phyloP scores from a whole-genome alignment of 2,888 invertebrate species.

The Dendrolimus pini region DNA sequence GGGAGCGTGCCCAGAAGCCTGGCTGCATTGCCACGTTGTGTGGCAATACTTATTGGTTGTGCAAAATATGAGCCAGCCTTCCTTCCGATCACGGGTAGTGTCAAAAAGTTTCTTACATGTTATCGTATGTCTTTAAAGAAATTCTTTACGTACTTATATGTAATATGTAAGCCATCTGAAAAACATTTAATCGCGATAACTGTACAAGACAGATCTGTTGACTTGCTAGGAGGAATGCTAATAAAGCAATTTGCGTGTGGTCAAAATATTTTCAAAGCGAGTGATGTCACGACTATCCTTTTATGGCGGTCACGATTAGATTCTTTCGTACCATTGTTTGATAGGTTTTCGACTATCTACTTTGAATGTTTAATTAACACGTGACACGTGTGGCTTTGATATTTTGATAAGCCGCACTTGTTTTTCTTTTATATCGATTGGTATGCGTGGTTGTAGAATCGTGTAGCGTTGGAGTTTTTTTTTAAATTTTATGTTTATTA shows the following conservation, averaged over 20 bases:
- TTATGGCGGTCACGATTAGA: not conserved
- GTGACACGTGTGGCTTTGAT: not conserved
- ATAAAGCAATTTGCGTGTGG: conserved; percentile 1
- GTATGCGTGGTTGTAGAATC: not conserved
- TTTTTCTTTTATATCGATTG: not conserved
- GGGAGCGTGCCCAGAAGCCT: too few relatives aligned
- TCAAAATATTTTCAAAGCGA: conserved; percentile 1
- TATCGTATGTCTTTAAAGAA: too few relatives aligned
- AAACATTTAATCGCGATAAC: too few relatives aligned
- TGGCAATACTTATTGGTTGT: too few relatives aligned
- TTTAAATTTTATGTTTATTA: too few relatives aligned
- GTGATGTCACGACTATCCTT: not conserved
- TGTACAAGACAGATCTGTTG: not conserved
- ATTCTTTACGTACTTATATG: too few relatives aligned
- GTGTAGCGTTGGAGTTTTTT: not conserved
- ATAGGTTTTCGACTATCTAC: not conserved
- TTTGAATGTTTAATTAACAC: not conserved
- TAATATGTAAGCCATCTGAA: too few relatives aligned
- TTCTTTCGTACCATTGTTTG: not conserved
- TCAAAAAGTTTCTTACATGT: too few relatives aligned
- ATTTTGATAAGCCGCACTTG: not conserved
- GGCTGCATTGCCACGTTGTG: too few relatives aligned
- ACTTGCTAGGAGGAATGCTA: not conserved
- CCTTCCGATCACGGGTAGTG: too few relatives aligned
- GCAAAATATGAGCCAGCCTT: too few relatives aligned